A percentile compares a stretch with the other conserved stretches of the same genome.
Conservation (phyloP, 2,113 vertebrate species). For the Apodemus speciosus region DNA sequence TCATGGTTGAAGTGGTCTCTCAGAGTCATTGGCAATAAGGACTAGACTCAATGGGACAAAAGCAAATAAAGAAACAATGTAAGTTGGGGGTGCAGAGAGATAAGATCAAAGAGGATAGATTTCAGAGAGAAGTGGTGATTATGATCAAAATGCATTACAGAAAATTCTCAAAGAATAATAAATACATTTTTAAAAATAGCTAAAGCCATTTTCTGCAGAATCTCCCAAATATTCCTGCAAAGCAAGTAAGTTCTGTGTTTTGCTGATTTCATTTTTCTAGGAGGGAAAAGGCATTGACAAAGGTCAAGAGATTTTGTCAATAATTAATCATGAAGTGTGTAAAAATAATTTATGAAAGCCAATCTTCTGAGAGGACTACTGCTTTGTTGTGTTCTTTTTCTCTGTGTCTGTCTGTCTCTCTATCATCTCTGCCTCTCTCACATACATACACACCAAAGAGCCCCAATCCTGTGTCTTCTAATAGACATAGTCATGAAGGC, state of each 20-base stretch:
- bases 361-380: background rate
- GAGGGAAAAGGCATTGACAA: slow-evolving; percentile 18
- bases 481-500: background rate
- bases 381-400: background rate
- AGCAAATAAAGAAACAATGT: background rate
- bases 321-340: background rate
- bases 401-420: background rate
- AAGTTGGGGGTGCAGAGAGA: background rate
- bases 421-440: background rate
- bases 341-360: background rate
- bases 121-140: too few relatives aligned
- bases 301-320: slow-evolving; percentile 20
- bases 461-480: background rate
- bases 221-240: background rate
- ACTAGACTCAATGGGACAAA: background rate
- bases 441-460: background rate
- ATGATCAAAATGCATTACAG: background rate
- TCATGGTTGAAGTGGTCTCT: background rate
- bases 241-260: background rate
- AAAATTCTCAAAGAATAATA: background rate
- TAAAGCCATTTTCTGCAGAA: background rate
- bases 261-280: slow-evolving; percentile 37
- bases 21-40: background rate
- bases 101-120: background rate
- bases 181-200: background rate